Evolutionary conservation across 2,888 invertebrate species (phyloP).

Genomic region (Macrophya alboannulata): DNA sequence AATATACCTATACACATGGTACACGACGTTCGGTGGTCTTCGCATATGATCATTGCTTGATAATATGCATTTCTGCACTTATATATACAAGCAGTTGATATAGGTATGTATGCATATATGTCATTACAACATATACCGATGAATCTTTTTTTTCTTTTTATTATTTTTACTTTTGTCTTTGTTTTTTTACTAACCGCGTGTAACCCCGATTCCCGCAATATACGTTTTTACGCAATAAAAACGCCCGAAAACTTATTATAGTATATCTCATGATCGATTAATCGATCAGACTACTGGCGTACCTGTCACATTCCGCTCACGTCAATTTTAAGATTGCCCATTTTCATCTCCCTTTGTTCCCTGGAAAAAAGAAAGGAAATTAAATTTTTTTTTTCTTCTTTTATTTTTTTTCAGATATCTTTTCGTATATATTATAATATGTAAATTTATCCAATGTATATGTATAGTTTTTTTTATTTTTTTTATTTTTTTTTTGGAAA

Average conservation of each 20-base stretch:
- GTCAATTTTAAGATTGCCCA: constrained; percentile 92
- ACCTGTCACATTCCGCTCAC: constrained; percentile 85
- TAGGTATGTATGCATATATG: too few relatives aligned
- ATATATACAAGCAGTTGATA: not conserved
- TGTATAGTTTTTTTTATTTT: constrained; percentile 41
- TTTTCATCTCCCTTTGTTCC: constrained; percentile 94
- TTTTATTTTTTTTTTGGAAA: not conserved
- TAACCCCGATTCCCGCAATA: not conserved
- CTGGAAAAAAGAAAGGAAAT: constrained; percentile 80
- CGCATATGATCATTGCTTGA: not conserved
- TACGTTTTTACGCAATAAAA: not conserved
- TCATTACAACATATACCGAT: not conserved
- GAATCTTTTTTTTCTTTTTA: not conserved
- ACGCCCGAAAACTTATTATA: not conserved
- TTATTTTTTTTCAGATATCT: constrained; percentile 13
- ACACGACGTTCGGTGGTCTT: too few relatives aligned
- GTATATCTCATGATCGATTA: constrained; percentile 18
- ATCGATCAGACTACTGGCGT: constrained; percentile 29
- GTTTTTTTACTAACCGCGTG: not conserved
- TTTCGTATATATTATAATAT: constrained; percentile 33
- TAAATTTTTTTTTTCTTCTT: constrained; percentile 25
- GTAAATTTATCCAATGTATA: not conserved
- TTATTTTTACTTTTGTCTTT: not conserved
- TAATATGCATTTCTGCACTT: not conserved
- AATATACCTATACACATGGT: not conserved